phyloP scores from a whole-genome alignment of 2,797 vertebrate species.

The Mus spretus region DNA sequence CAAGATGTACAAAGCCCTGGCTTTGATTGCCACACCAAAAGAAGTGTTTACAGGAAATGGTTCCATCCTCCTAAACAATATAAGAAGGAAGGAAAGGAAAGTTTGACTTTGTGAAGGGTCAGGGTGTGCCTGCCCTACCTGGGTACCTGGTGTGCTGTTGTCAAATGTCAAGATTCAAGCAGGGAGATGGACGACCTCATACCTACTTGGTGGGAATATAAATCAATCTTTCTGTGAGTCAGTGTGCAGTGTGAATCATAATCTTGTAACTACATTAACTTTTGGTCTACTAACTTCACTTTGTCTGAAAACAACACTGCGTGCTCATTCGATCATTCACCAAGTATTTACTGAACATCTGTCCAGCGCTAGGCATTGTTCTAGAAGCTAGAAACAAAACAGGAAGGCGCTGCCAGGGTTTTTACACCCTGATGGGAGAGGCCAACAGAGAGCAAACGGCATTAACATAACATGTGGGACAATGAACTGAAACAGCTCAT shows the following conservation, averaged over 20 bases:
- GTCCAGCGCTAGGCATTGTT: not conserved
- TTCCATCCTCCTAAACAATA: conserved; percentile 5
- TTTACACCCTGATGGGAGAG: conserved; percentile 12
- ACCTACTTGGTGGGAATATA: not conserved
- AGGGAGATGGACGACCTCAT: not conserved
- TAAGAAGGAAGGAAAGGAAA: conserved; percentile 34
- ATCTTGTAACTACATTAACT: conserved; percentile 22
- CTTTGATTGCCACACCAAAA: not conserved
- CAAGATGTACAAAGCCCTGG: not conserved
- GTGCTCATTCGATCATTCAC: not conserved
- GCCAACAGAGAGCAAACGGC: not conserved
- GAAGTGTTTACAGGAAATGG: not conserved
- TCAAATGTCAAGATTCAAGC: not conserved
- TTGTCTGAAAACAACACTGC: conserved; percentile 20
- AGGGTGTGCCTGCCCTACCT: not conserved
- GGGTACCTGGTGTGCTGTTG: not conserved
- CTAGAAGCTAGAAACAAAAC: conserved; percentile 26
- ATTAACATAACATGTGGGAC: not conserved
- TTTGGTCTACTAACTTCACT: conserved; percentile 48
- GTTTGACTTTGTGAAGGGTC: not conserved
- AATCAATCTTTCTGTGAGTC: not conserved
- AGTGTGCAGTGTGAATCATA: conserved; percentile 29
- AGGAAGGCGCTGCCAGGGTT: not conserved
- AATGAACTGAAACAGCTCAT: not conserved
- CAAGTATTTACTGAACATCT: conserved; percentile 4